Percentiles rank a stretch among this genome's conserved stretches.
phyloP scores from a whole-genome alignment of 2,888 invertebrate genomes.

The Epistrophella euchroma region DNA sequence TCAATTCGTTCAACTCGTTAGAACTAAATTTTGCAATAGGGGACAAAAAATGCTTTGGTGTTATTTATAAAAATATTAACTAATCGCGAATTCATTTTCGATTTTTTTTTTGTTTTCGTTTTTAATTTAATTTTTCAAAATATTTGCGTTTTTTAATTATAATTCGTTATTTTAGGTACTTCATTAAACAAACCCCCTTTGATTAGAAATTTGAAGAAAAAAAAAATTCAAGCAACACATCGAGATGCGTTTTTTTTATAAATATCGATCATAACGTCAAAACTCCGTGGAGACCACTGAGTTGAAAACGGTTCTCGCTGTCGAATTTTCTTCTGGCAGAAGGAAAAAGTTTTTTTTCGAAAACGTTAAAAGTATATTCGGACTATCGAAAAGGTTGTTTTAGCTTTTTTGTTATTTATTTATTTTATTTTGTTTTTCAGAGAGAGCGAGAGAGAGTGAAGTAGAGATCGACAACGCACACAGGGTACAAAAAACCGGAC shows the following conservation, averaged over 20 bases:
- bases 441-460: slow-evolving; percentile 25
- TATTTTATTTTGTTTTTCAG: not conserved
- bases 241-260: slow-evolving; percentile 65
- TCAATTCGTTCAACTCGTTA: slow-evolving; percentile 23
- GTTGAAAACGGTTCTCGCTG: slow-evolving; percentile 73
- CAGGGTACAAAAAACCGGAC: slow-evolving; percentile 54
- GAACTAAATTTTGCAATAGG: slow-evolving; percentile 59
- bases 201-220: slow-evolving; percentile 51
- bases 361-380: slow-evolving; percentile 50
- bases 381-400: slow-evolving; percentile 51
- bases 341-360: slow-evolving; percentile 66
- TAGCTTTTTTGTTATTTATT: slow-evolving; percentile 40
- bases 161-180: slow-evolving; percentile 5
- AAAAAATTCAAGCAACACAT: slow-evolving; percentile 58
- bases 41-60: slow-evolving; percentile 54
- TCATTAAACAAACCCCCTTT: slow-evolving; percentile 29
- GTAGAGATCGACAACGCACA: slow-evolving; percentile 48
- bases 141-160: slow-evolving; percentile 31
- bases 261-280: slow-evolving; percentile 80
- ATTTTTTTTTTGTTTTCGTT: slow-evolving; percentile 45
- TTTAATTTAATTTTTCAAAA: slow-evolving; percentile 37
- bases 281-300: slow-evolving; percentile 84
- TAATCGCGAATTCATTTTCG: slow-evolving; percentile 72
- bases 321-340: slow-evolving; percentile 62
- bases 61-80: slow-evolving; percentile 55